A percentile compares a stretch with the other conserved stretches of the same genome.
phyloP scores from a whole-genome alignment of 1,140 invertebrate genomes.

The Drosophila ficusphila region DNA sequence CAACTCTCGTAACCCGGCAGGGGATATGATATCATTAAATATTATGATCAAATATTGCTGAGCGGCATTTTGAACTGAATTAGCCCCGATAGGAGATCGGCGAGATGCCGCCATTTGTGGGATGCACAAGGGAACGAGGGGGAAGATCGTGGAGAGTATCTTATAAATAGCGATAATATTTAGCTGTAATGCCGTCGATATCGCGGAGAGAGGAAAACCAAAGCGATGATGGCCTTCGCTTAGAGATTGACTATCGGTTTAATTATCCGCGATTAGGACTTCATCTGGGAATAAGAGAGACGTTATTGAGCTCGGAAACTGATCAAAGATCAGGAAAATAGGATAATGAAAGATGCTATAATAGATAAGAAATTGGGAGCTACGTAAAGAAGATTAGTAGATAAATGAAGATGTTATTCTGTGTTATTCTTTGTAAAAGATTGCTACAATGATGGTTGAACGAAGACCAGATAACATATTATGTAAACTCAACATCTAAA shows the following conservation, averaged over 20 bases:
- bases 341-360: neutral
- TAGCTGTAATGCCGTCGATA: slow-evolving; percentile 43
- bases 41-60: slow-evolving; percentile 76
- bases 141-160: slow-evolving; percentile 7
- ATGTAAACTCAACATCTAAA: too few species aligned
- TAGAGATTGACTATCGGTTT: slow-evolving; percentile 1
- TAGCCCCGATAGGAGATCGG: slow-evolving; percentile 44
- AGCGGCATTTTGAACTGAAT: slow-evolving; percentile 54
- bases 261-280: slow-evolving; percentile 22
- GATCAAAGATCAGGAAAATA: neutral
- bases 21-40: slow-evolving; percentile 65
- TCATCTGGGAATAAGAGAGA: slow-evolving; percentile 13
- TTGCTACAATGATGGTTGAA: too few species aligned
- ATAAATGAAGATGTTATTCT: too few species aligned
- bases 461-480: too few species aligned
- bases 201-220: neutral
- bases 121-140: neutral
- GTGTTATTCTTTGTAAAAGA: too few species aligned
- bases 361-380: neutral
- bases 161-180: slow-evolving; percentile 51
- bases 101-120: slow-evolving; percentile 11
- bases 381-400: too few species aligned
- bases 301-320: neutral
- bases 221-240: slow-evolving; percentile 1
- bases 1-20: slow-evolving; percentile 43